Evolutionary conservation across 2,797 vertebrate genomes (phyloP).

Genomic region (Mallotus villosus): DNA sequence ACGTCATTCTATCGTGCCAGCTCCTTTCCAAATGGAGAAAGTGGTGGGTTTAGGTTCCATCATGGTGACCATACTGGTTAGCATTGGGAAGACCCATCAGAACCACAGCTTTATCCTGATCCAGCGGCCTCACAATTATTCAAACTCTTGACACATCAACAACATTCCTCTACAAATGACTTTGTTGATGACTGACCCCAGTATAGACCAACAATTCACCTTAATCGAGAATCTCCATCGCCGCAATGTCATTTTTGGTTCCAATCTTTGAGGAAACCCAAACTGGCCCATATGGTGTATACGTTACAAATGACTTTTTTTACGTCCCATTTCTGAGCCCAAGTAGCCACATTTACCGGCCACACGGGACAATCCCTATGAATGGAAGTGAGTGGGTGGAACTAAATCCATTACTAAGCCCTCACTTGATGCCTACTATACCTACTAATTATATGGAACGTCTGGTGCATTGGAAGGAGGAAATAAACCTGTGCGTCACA

Average conservation of each 20-base stretch:
- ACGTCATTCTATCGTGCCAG: conserved; percentile 48
- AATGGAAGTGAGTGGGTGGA: conserved; percentile 69
- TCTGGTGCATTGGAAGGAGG: conserved; percentile 49
- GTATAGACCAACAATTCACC: not conserved
- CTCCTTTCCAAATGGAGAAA: conserved; percentile 46
- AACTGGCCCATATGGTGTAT: not conserved
- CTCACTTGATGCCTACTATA: conserved; percentile 51
- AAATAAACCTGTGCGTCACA: conserved; percentile 63
- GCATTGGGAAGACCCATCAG: conserved; percentile 43
- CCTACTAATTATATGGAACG: conserved; percentile 75
- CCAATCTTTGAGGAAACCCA: not conserved
- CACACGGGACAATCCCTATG: conserved; percentile 49
- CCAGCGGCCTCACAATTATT: conserved; percentile 42
- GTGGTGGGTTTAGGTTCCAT: conserved; percentile 46
- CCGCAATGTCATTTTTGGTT: not conserved
- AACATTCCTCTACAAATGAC: not conserved
- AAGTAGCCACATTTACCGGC: conserved; percentile 49
- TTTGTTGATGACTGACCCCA: not conserved
- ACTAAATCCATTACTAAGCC: conserved; percentile 66
- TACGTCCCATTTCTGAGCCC: conserved; percentile 15
- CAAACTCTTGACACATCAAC: not conserved
- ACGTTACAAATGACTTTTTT: not conserved
- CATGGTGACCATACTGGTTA: conserved; percentile 50
- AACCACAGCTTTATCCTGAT: conserved; percentile 53
- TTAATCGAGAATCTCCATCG: not conserved